Evolutionary conservation across 2,113 vertebrate genomes (phyloP).

Genomic region (Syrmaticus mikado): DNA sequence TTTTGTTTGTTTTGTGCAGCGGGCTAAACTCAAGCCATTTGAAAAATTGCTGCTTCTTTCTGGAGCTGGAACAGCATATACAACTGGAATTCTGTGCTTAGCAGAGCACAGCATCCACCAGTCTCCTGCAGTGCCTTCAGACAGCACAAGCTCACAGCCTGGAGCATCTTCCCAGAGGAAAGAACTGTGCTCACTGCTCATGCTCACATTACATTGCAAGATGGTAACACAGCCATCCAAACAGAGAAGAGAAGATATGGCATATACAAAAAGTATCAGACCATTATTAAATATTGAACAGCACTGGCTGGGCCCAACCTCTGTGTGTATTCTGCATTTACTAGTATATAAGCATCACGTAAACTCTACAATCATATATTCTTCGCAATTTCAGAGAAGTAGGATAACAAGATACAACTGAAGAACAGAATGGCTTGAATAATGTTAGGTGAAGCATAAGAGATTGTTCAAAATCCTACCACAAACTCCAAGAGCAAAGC

Average conservation of each 20-base stretch:
- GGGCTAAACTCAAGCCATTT: not conserved
- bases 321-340: not conserved
- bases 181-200: not conserved
- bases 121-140: not conserved
- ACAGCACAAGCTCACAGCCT: not conserved
- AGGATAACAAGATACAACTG: not conserved
- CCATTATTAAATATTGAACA: not conserved
- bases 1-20: not conserved
- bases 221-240: not conserved
- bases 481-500: not conserved
- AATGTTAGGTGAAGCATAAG: not conserved
- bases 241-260: not conserved
- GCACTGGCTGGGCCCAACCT: not conserved
- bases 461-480: not conserved
- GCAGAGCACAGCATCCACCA: not conserved
- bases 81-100: not conserved
- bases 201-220: not conserved
- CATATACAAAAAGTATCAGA: not conserved
- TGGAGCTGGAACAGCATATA: not conserved
- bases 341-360: not conserved
- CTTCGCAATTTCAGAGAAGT: not conserved
- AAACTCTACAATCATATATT: not conserved
- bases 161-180: not conserved
- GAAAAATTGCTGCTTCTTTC: not conserved
- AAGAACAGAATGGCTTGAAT: not conserved